Conservation (phyloP, 2,113 vertebrate genomes). For the Bubo bubo region DNA sequence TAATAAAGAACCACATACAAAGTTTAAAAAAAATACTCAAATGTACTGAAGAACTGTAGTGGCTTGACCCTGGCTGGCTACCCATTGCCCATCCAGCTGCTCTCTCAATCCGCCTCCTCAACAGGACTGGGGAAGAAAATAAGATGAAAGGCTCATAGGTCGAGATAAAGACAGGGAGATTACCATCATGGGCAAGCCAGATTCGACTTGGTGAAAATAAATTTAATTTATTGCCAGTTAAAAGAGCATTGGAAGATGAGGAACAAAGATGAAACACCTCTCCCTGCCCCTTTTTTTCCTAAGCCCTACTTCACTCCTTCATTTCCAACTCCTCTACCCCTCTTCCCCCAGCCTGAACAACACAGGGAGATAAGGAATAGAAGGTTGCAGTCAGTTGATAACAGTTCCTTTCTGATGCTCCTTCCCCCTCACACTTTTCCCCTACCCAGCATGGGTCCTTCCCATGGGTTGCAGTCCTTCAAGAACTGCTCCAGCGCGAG, state of each 20-base stretch:
- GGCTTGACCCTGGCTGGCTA: background rate
- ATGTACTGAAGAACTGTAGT: background rate
- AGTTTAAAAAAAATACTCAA: background rate
- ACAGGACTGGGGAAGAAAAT: background rate
- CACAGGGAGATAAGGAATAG: background rate
- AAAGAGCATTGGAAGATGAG: background rate
- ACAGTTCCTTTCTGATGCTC: background rate
- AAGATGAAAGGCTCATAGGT: background rate
- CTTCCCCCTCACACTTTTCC: background rate
- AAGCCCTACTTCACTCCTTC: background rate
- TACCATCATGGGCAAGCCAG: background rate
- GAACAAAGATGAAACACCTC: background rate
- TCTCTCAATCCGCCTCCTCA: background rate
- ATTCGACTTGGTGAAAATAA: background rate
- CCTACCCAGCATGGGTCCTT: background rate
- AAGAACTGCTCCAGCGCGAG: background rate
- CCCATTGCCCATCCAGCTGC: background rate
- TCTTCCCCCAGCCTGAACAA: accelerated
- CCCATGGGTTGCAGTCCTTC: too few species aligned
- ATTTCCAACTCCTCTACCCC: background rate
- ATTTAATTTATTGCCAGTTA: background rate
- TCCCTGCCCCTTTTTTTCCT: too few species aligned
- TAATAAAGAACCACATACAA: background rate
- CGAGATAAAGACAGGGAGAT: background rate
- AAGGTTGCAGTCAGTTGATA: background rate